Evolutionary conservation across 2,113 vertebrate genomes (phyloP).

Genomic region (Pavo muticus): DNA sequence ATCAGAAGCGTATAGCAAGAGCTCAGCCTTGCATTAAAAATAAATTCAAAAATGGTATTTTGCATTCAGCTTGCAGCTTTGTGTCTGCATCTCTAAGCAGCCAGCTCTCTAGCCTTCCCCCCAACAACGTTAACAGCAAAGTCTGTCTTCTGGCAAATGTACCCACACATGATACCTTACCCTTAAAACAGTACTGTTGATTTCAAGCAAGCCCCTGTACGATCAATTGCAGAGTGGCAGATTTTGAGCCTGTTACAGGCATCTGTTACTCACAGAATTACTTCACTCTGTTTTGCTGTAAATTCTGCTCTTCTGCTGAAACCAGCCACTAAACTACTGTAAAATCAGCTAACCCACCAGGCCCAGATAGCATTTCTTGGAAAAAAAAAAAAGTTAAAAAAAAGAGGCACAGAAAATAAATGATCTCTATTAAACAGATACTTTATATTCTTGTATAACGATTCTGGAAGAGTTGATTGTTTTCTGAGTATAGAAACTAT

Average conservation of each 20-base stretch:
- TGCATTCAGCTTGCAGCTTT: background rate
- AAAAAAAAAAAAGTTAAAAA: background rate
- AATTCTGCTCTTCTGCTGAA: constrained; percentile 31
- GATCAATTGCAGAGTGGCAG: background rate
- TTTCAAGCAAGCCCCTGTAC: constrained; percentile 2
- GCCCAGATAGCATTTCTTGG: background rate
- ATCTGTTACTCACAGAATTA: constrained; percentile 52
- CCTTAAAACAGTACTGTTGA: background rate
- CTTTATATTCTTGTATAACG: background rate
- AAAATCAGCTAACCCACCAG: constrained; percentile 54
- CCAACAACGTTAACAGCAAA: background rate
- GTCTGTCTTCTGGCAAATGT: background rate
- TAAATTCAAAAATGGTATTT: background rate
- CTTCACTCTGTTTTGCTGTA: constrained; percentile 33
- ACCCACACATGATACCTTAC: background rate
- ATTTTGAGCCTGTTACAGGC: constrained; percentile 9
- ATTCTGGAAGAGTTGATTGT: background rate
- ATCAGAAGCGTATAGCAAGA: background rate
- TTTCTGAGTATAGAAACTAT: background rate
- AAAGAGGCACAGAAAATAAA: background rate
- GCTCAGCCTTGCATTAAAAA: constrained; percentile 25
- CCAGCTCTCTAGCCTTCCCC: background rate
- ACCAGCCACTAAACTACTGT: constrained; percentile 41
- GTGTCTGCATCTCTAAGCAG: background rate
- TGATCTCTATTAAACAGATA: constrained; percentile 9